Conservation (phyloP, 1,140 invertebrate species). For the Tetramorium parvispinum region DNA sequence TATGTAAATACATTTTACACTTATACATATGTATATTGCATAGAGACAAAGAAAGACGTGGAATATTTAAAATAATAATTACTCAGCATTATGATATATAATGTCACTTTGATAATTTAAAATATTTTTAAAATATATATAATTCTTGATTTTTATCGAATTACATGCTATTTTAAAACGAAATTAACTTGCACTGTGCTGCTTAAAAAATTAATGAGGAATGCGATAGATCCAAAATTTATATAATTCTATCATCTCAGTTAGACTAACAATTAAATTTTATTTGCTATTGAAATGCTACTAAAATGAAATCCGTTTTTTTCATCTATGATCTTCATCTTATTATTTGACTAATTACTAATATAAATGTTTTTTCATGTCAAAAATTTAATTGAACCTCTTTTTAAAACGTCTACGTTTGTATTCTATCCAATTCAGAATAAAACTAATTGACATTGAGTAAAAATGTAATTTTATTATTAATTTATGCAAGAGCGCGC, state of each 20-base stretch:
- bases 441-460: background rate
- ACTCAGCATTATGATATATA: background rate
- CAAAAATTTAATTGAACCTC: background rate
- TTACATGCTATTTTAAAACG: background rate
- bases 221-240: background rate
- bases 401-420: background rate
- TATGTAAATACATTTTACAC: background rate
- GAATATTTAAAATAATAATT: background rate
- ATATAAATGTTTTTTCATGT: background rate
- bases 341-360: background rate
- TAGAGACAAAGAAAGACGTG: background rate
- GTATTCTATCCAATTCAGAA: background rate
- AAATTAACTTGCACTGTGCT: background rate
- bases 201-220: background rate
- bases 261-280: background rate
- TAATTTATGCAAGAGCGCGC: background rate
- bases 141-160: background rate
- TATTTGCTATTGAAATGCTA: background rate
- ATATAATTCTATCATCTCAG: background rate
- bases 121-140: background rate
- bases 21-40: background rate
- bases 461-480: slow-evolving; percentile 1
- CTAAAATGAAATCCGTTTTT: background rate
- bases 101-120: background rate
- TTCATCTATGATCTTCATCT: background rate